Evolutionary conservation across 2,888 invertebrate genomes (phyloP), one percentile per base, ranked within the genome.

Genomic region (Diaphora mendica): DNA sequence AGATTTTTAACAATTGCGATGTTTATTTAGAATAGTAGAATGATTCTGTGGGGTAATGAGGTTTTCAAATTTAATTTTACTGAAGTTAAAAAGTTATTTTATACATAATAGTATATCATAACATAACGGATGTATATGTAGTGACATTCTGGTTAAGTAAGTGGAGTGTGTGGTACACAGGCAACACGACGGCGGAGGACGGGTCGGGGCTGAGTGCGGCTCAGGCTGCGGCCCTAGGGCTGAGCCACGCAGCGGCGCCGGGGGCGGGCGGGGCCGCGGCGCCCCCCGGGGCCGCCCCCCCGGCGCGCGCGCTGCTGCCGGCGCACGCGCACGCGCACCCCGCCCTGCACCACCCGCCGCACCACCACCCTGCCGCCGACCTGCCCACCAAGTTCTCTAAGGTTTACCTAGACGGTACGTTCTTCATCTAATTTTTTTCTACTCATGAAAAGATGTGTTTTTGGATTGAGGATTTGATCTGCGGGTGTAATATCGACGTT

Each of bases 221-320:
- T 85, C 94, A 94, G 85, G 94, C 95, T 87, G 94, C 95, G 81
- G 93, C 94, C 78, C 88, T 95, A 64, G 95, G 94, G 26, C 91
- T 95, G 79, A 81, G 88, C 80, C 94, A 94, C 88, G 93, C 91
- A 81, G 85, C 93, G 48, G 92, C 92, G 76, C 95, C 94, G 68
- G 91, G 90, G 76, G 90, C 89, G 68, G 89, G 90, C 42, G 87
- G 85, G 64, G 85, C 48, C 20, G 65, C 51, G 0, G 65, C 85
- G 75, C 91, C 83, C 65, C 83, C 89, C 82, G 77, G 88, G 82
- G 70, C 84, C 80, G 78, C 82, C 73, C 83, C 82, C 74, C 71
- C 73, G 74, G 77, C 79, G 55, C 64, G 51, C 51, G 51, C 71
- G 51, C 64, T n/a, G 33, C 68, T 44, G 59, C 72, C 44, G 7